Evolutionary conservation across 2,113 vertebrate species (phyloP), one percentile per base, ranked within the genome.

Genomic region (Pongo abelii): DNA sequence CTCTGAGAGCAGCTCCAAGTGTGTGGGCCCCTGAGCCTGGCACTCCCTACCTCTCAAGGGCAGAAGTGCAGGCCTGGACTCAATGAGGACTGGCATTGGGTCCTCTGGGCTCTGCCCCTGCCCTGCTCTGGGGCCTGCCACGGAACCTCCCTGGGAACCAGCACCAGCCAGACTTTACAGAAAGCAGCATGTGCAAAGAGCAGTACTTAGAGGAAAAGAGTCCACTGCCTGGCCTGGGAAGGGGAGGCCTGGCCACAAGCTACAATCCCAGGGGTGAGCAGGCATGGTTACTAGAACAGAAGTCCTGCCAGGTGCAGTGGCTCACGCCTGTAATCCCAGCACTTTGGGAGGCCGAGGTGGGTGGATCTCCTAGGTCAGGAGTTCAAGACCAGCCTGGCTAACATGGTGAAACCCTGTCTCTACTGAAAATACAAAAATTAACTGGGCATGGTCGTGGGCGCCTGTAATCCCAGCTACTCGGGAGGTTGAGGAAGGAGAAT

Each of bases 201-300:
- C 43, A 64, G 23, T 12, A n/a, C 52, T 50, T 30, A 3, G 5
- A 22, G 27, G 46, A 16, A 69, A 43, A 55, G 18, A 69, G 30
- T 11, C 23, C 46, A 11, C 52, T 3, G 13, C 17, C 16, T 22
- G 84, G 59, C 30, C 50, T 35, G 20, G 40, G 78, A 50, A 10
- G 12, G 0, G 38, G 6, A 52, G 18, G 61, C 20, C 5, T 64
- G 89, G 85, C 20, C 5, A 1, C 11, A 6, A 3, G 13, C 12
- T 40, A 5, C 84, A 64, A 3, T 40, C 8, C 9, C 72, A 70
- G 67, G 40, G 27, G 4, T 14, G 61, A 75, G 74, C 57, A 4
- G 18, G 1, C 8, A 43, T 0, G 1, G 12, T 17, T 40, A 30
- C 20, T 30, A 38, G 43, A 55, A 67, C n/a, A 8, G 35, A 43